phyloP scores from a whole-genome alignment of 2,113 vertebrate genomes.

The Acrocephalus kingi region DNA sequence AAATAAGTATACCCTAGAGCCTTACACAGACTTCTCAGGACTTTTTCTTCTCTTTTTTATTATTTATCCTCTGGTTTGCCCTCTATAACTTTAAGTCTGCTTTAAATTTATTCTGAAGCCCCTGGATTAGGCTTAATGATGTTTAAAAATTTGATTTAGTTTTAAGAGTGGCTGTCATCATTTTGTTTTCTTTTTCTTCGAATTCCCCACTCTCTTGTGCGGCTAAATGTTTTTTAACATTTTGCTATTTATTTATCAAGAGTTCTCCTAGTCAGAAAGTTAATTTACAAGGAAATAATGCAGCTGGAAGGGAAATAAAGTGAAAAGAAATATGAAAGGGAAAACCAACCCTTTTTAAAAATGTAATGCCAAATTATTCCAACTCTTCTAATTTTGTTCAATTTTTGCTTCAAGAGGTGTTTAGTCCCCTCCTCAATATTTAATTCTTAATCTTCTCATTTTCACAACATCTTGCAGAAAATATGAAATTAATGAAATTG shows the following conservation, averaged over 20 bases:
- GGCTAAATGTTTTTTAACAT: not conserved
- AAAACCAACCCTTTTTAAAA: not conserved
- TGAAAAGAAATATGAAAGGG: not conserved
- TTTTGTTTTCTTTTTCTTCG: not conserved
- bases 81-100: not conserved
- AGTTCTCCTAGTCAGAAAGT: not conserved
- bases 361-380: accelerated
- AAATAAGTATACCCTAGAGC: not conserved
- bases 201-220: not conserved
- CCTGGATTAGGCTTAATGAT: not conserved
- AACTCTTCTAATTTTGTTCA: not conserved
- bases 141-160: not conserved
- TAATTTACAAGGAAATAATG: not conserved
- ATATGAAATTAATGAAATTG: not conserved
- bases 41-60: not conserved
- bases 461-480: not conserved
- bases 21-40: not conserved
- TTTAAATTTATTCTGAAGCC: slow-evolving; percentile 24
- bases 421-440: not conserved
- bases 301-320: not conserved
- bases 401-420: not conserved
- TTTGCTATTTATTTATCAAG: not conserved
- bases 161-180: not conserved
- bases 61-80: not conserved
- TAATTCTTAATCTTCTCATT: not conserved